Base-by-base conservation (phyloP, 2,113 vertebrate species). In the Dendrocopos noguchii region DNA sequence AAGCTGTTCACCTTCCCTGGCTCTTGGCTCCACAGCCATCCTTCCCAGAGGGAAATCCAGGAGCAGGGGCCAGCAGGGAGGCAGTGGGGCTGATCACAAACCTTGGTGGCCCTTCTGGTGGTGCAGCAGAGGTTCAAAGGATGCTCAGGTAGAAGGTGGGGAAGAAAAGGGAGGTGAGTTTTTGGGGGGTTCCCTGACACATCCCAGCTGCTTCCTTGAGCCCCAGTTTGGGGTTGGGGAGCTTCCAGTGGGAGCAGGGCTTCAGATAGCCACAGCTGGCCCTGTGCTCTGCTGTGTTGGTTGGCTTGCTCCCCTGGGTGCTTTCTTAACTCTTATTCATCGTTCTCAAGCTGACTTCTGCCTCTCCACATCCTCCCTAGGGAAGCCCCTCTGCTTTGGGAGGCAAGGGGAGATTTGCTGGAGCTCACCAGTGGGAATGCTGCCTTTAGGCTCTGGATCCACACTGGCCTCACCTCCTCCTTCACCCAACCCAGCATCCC, bases 1-100 rank as follows among this genome's bases (percentile, higher is more conserved):
- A 18, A 36, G 70, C 55, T 57, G 24, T 10, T 72, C 6, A 7
- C 20, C 68, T 65, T 50, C 42, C 33, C 21, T 0, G 0, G 21
- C 57, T 61, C 8, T 33, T 10, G 39, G 9, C 56, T n/a, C 2
- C 60, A 0, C 0, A 71, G 56, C 68, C 0, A 0, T 33, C 27
- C 55, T 90, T 81, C 61, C 71, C 0, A 0, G 7, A 2, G 47
- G 79, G 83, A 78, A 81, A 34, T 16, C 17, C 20, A 1, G 64
- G 36, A 80, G 42, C 18, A 3, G 44, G 44, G 59, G 29, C 34
- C 5, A 8, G 15, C 39, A 4, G 25, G 53, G n/a, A 13, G 24
- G 29, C 1, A 2, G 22, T 3, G 28, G 25, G 46, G 53, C 59
- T 27, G 65, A 29, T 27, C 47, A 4, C 1, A 1, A 46, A 24